Evolutionary conservation across 2,888 invertebrate species (phyloP), one percentile per base, ranked within the genome.

Genomic region (Ormyrus pomaceus): DNA sequence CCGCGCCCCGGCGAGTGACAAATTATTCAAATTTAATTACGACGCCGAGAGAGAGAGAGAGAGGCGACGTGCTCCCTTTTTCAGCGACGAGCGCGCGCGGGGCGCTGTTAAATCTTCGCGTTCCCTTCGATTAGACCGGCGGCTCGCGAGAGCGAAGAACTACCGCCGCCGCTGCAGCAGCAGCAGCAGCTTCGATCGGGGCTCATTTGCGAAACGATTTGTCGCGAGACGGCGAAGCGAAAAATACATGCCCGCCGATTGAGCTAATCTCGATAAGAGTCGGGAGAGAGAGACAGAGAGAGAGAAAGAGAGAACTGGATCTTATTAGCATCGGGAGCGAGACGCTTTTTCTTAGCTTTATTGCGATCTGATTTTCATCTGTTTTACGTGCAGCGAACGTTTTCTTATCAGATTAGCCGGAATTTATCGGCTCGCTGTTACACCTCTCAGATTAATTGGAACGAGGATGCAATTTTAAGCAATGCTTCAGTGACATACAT

Each of bases 11-110:
- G 34, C 50, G 62, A 56, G 77, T 82, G 79, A 77, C 82, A 79
- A 77, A 77, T 81, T 79, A 81, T 82, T 83, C 80, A 81, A 65
- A 80, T 80, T 82, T 82, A 82, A 82, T 82, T 80, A 82, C 74
- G 66, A 58, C 58, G 53, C 50, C 19, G 34, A 34, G 34, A 34
- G 34, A 34, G 34, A 34, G 34, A 34, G 34, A 34, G 3, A 4
- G 4, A 2, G 34, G 34, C 34, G 34, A 34, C 34, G 34, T 34
- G 34, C 34, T 34, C 4, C 34, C 34, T 34, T 34, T 34, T 34
- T 34, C 34, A 34, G 34, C 34, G 34, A 34, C 34, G 34, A 34
- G 64, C 58, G 46, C 61, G 46, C 46, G 72, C 66, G 62, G 46
- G 11, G 77, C 80, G 59, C 34, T 34, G 34, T 65, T 81, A 81